Conservation (phyloP, 2,888 invertebrate genomes). For the Pyrgus malvae region DNA sequence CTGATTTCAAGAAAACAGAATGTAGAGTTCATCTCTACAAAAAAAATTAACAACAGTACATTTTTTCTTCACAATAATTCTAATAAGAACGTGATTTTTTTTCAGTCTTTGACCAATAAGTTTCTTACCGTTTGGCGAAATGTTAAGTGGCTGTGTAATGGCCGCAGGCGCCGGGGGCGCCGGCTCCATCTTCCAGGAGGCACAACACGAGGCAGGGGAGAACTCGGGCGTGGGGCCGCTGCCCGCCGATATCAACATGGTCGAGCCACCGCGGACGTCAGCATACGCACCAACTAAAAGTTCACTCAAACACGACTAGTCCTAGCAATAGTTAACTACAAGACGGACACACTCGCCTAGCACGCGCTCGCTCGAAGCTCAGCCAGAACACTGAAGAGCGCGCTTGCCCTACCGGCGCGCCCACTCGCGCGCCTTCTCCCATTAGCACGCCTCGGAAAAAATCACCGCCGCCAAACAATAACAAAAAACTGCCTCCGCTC, state of each 20-base stretch:
- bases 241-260: constrained; percentile 86
- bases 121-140: constrained; percentile 80
- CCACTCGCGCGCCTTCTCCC: constrained; percentile 80
- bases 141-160: constrained; percentile 76
- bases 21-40: too few relatives aligned
- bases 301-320: constrained; percentile 51
- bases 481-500: constrained; percentile 74
- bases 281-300: constrained; percentile 61
- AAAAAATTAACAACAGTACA: too few relatives aligned
- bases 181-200: constrained; percentile 85
- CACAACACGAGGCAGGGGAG: constrained; percentile 82
- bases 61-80: not conserved
- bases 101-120: too few relatives aligned
- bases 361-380: constrained; percentile 80
- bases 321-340: constrained; percentile 39
- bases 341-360: constrained; percentile 58
- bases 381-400: constrained; percentile 81
- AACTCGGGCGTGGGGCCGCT: constrained; percentile 82
- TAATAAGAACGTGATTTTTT: constrained; percentile 20
- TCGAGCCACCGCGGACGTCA: constrained; percentile 61
- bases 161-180: constrained; percentile 78
- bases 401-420: constrained; percentile 78
- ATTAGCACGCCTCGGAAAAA: constrained; percentile 80
- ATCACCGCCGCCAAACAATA: constrained; percentile 76
- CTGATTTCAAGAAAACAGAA: too few relatives aligned